These are phyloP conservation scores for Melopsittacus undulatus DNA, from an alignment of 2,797 vertebrate species.

Conservation along the genomic window DNA sequence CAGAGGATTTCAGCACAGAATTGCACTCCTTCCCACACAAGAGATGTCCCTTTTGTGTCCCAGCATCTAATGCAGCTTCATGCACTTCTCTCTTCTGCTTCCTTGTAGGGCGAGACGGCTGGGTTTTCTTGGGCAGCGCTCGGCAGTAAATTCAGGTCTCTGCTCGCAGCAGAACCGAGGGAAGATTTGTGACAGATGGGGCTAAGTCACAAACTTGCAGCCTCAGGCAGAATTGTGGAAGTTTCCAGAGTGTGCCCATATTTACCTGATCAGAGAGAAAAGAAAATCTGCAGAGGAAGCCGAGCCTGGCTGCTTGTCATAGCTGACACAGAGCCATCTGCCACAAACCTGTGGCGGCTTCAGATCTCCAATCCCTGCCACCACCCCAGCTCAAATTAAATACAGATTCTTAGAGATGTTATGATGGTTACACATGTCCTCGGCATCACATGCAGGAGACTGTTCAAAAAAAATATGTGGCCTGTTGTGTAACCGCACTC, in stretches of 20 bases:
- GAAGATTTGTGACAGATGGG: conserved; percentile 97
- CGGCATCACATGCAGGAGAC: conserved; percentile 89
- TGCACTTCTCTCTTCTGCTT: conserved; percentile 57
- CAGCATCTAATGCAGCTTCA: conserved; percentile 40
- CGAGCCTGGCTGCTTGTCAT: conserved; percentile 92
- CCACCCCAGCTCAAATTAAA: conserved; percentile 88
- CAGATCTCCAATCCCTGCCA: conserved; percentile 84
- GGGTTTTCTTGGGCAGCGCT: conserved; percentile 88
- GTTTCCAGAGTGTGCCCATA: conserved; percentile 92
- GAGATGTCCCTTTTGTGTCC: conserved; percentile 11
- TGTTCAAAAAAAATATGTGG: conserved; percentile 84
- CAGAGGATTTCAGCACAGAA: neutral
- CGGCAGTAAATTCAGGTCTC: conserved; percentile 84
- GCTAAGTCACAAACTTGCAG: conserved; percentile 94
- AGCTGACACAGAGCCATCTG: conserved; percentile 96
- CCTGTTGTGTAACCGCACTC: conserved; percentile 89
- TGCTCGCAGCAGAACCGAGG: conserved; percentile 86
- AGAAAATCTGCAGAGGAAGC: conserved; percentile 90
- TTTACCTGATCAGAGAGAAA: conserved; percentile 95
- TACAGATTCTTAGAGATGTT: conserved; percentile 88
- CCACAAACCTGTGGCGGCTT: conserved; percentile 95
- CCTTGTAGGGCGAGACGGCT: conserved; percentile 83
- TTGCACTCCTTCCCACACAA: neutral
- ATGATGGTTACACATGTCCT: conserved; percentile 92
- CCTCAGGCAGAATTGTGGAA: conserved; percentile 87